Conservation (phyloP, 2,113 vertebrate species). For the Rousettus leschenaultii region DNA sequence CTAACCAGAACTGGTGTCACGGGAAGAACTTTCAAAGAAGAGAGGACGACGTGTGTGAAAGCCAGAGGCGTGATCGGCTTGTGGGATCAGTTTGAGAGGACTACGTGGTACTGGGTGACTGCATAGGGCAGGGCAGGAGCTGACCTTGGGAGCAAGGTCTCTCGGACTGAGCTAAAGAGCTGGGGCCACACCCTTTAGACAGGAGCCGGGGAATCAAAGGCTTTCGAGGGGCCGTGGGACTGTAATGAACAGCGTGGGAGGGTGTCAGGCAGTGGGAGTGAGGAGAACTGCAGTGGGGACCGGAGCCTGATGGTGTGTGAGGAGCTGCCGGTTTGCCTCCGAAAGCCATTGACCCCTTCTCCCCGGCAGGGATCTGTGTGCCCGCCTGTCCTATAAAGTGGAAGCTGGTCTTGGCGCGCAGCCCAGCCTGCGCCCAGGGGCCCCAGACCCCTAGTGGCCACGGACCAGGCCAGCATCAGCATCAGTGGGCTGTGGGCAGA, state of each 20-base stretch:
- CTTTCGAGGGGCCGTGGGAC: accelerated
- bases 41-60: accelerated
- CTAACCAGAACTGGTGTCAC: no score
- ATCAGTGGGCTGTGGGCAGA: neutral
- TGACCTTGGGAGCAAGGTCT: neutral
- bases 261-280: accelerated
- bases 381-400: neutral
- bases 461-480: accelerated
- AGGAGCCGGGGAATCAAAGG: neutral
- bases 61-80: neutral
- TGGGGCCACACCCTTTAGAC: no score
- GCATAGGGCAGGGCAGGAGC: no score
- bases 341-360: neutral
- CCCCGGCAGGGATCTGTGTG: neutral
- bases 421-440: neutral
- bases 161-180: neutral
- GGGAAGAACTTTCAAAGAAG: neutral
- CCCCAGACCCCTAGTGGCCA: neutral
- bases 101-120: accelerated
- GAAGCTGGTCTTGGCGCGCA: neutral
- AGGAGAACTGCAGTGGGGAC: accelerated
- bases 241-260: accelerated
- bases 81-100: neutral
- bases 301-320: accelerated
- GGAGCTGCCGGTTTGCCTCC: neutral